A percentile compares a stretch with the other conserved stretches of the same genome.
These are phyloP conservation scores for Gymnothorax javanicus DNA, from an alignment of 2,797 vertebrate genomes.

Conservation along the genomic window DNA sequence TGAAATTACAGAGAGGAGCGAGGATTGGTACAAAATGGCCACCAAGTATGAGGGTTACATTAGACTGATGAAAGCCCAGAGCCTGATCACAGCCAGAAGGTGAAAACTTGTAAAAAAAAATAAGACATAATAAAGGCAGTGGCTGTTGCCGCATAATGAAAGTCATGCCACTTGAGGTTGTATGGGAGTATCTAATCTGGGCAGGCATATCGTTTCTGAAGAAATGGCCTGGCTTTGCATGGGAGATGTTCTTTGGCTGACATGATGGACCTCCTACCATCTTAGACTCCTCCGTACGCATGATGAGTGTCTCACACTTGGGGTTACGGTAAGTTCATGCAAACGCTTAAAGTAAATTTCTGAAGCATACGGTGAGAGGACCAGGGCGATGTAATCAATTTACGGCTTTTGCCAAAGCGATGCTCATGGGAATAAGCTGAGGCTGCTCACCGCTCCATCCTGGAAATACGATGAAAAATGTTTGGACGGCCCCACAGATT, in stretches of 20 bases:
- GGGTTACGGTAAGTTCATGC: slow-evolving; percentile 82
- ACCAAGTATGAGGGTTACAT: slow-evolving; percentile 60
- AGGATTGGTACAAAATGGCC: slow-evolving; percentile 32
- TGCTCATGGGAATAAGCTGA: slow-evolving; percentile 40
- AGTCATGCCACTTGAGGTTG: slow-evolving; percentile 13
- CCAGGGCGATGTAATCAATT: slow-evolving; percentile 57
- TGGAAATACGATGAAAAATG: slow-evolving; percentile 50
- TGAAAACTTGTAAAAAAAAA: slow-evolving; percentile 75
- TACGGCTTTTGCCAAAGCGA: slow-evolving; percentile 51
- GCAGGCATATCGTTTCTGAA: neutral
- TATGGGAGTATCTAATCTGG: slow-evolving; percentile 2
- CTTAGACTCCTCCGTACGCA: slow-evolving; percentile 32
- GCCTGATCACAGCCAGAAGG: slow-evolving; percentile 68
- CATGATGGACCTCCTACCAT: slow-evolving; percentile 22
- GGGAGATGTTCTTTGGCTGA: neutral
- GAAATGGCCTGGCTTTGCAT: neutral
- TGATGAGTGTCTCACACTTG: slow-evolving; percentile 78
- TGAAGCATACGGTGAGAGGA: slow-evolving; percentile 52
- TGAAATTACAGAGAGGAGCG: slow-evolving; percentile 34
- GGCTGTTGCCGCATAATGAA: neutral
- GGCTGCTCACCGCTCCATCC: slow-evolving; percentile 47
- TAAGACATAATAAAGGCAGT: slow-evolving; percentile 49
- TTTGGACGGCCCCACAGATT: slow-evolving; percentile 42
- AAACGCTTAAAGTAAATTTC: slow-evolving; percentile 83
- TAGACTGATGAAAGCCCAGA: slow-evolving; percentile 79